phyloP scores from a whole-genome alignment of 2,113 vertebrate genomes.

The Beaufortia kweichowensis region DNA sequence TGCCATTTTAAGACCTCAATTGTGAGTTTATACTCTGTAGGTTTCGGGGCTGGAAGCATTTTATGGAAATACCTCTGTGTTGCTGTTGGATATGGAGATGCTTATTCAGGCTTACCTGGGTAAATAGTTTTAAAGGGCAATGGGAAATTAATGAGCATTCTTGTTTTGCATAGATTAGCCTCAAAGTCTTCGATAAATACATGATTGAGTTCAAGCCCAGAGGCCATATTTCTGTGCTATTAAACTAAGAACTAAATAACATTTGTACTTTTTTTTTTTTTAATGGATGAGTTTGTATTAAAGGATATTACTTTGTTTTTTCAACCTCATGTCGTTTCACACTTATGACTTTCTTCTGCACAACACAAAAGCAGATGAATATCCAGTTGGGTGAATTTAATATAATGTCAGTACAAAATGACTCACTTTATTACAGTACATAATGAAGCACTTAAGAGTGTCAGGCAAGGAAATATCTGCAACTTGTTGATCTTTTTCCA shows the following conservation, averaged over 20 bases:
- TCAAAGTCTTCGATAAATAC: background rate
- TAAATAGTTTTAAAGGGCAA: conserved; percentile 58
- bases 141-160: conserved; percentile 51
- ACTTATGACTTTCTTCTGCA: background rate
- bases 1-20: conserved; percentile 52
- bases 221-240: background rate
- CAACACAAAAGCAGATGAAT: background rate
- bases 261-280: background rate
- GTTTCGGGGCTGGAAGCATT: conserved; percentile 61
- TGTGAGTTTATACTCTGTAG: conserved; percentile 65
- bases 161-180: conserved; percentile 33
- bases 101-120: conserved; percentile 62
- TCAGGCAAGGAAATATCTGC: no score
- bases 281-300: background rate
- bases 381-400: no score
- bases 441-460: no score
- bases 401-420: no score
- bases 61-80: conserved; percentile 61
- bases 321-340: background rate
- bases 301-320: background rate
- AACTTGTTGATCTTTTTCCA: no score
- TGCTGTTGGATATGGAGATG: conserved; percentile 59
- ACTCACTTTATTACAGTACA: no score
- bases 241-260: background rate
- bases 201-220: conserved; percentile 1